A percentile compares a stretch with the other conserved stretches of the same genome.
Conservation (phyloP, 1,140 invertebrate species). For the Eriosoma lanigerum region DNA sequence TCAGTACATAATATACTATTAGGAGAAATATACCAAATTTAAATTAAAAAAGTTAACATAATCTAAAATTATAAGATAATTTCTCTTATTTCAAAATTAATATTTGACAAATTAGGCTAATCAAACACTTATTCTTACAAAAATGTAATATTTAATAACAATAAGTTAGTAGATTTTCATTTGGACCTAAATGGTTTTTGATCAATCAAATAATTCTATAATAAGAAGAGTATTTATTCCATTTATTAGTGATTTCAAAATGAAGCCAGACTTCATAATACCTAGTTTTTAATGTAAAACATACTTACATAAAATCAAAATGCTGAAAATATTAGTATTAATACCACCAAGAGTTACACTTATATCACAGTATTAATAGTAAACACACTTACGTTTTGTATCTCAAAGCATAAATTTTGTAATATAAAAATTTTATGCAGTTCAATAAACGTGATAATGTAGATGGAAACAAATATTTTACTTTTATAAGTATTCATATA, state of each 20-base stretch:
- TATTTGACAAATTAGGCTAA: not conserved
- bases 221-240: too few relatives aligned
- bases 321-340: constrained; percentile 33
- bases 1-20: too few relatives aligned
- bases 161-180: too few relatives aligned
- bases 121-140: too few relatives aligned
- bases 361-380: constrained; percentile 20
- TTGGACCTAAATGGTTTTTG: too few relatives aligned
- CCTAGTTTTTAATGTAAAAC: not conserved
- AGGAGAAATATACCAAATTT: too few relatives aligned
- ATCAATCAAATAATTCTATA: too few relatives aligned
- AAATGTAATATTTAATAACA: too few relatives aligned
- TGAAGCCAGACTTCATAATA: not conserved
- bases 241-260: too few relatives aligned
- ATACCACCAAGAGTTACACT: constrained; percentile 4
- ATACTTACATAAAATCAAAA: constrained; percentile 11
- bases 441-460: constrained; percentile 41
- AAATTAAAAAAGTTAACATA: too few relatives aligned
- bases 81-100: not conserved
- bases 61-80: too few relatives aligned
- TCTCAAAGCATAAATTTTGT: constrained; percentile 40
- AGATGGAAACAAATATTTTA: constrained; percentile 41
- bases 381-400: constrained; percentile 35
- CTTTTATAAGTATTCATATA: constrained; percentile 17
- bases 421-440: constrained; percentile 41